phyloP scores from a whole-genome alignment of 2,797 vertebrate species.

The Anomalospiza imberbis region DNA sequence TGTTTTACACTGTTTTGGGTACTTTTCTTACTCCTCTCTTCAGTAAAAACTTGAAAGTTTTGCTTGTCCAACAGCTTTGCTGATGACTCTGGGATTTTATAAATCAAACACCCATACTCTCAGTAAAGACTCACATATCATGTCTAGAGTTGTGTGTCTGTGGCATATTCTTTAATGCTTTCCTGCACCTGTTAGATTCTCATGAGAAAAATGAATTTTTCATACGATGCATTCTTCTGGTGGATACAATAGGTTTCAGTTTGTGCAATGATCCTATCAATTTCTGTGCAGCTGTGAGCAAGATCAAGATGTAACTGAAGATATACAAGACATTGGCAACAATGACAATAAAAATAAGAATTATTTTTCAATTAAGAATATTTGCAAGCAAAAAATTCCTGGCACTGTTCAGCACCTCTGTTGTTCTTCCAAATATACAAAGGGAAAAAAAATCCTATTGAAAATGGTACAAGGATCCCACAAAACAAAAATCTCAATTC shows the following conservation, averaged over 20 bases:
- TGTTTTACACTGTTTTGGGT: background rate
- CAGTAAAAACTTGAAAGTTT: background rate
- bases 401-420: background rate
- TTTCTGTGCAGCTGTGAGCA: conserved; percentile 49
- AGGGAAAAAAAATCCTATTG: background rate
- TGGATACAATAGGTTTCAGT: conserved; percentile 54
- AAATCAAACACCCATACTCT: background rate
- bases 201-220: conserved; percentile 60
- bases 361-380: conserved; percentile 23
- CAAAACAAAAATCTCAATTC: background rate
- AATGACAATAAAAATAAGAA: background rate
- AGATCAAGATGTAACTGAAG: conserved; percentile 28
- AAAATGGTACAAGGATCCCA: background rate
- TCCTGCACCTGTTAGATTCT: conserved; percentile 53
- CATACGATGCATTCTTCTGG: conserved; percentile 34
- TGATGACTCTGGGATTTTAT: background rate
- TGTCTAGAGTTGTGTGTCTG: background rate
- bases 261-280: conserved; percentile 35
- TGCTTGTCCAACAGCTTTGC: background rate
- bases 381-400: background rate
- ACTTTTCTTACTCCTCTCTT: background rate
- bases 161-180: conserved; percentile 32
- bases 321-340: background rate
- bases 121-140: conserved; percentile 14
- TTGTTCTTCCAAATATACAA: background rate